These are phyloP conservation scores for Cheilosia urbana DNA, from an alignment of 2,888 invertebrate species.

Conservation along the genomic window DNA sequence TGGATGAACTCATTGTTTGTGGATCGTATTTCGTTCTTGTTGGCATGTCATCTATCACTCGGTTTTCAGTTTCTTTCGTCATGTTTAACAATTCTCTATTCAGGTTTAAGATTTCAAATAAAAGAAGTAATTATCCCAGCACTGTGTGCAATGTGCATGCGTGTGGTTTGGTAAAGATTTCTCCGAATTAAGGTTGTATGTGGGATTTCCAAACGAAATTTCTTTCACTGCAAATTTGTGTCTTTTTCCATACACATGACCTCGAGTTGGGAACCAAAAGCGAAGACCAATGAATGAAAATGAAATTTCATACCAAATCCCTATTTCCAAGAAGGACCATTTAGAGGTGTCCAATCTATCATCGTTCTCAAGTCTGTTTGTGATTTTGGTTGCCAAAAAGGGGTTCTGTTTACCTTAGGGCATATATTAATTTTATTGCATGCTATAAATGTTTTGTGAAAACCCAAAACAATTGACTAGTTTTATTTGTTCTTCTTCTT, in stretches of 20 bases:
- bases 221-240: constrained; percentile 8
- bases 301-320: constrained; percentile 18
- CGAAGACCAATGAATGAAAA: constrained; percentile 30
- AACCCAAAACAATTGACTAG: constrained; percentile 2
- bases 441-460: constrained; percentile 40
- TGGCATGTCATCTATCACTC: background rate
- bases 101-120: background rate
- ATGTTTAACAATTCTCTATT: background rate
- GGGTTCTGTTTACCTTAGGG: constrained; percentile 4
- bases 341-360: constrained; percentile 15
- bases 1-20: constrained; percentile 35
- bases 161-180: constrained; percentile 41
- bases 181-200: constrained; percentile 25
- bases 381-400: constrained; percentile 16
- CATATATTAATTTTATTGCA: background rate
- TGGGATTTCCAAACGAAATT: constrained; percentile 27
- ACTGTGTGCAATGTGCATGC: constrained; percentile 5
- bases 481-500: constrained; percentile 42
- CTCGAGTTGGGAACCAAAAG: background rate
- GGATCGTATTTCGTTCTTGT: background rate
- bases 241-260: background rate
- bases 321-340: constrained; percentile 24
- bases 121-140: constrained; percentile 30
- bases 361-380: constrained; percentile 19
- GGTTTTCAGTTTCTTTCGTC: background rate